These are phyloP conservation scores for Xestia c-nigrum DNA, from an alignment of 2,888 invertebrate species.

Conservation along the genomic window DNA sequence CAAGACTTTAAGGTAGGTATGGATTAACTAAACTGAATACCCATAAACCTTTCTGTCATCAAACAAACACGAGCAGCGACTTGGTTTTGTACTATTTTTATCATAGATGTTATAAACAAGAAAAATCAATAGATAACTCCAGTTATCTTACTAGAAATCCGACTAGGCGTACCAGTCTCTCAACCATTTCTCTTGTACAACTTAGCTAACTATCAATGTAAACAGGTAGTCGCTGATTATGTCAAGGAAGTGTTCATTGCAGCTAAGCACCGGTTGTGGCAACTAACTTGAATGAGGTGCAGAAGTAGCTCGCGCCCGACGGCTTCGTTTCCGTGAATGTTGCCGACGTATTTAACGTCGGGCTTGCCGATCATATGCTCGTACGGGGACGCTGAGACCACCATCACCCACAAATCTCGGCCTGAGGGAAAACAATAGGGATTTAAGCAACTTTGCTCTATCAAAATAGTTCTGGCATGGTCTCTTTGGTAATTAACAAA, in stretches of 20 bases:
- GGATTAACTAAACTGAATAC: background rate
- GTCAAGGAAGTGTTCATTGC: slow-evolving; percentile 48
- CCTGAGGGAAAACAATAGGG: slow-evolving; percentile 86
- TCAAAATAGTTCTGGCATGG: background rate
- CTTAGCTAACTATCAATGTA: slow-evolving; percentile 27
- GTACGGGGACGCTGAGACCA: slow-evolving; percentile 96
- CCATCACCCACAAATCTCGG: slow-evolving; percentile 98
- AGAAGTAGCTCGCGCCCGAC: slow-evolving; percentile 98
- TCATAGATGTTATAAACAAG: background rate
- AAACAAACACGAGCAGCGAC: background rate
- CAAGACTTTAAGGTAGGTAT: too few species aligned
- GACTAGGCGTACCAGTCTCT: slow-evolving; percentile 1
- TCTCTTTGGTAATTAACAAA: too few species aligned
- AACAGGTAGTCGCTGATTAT: slow-evolving; percentile 41
- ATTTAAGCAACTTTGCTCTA: background rate
- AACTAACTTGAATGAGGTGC: slow-evolving; percentile 95
- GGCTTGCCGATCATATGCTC: slow-evolving; percentile 98
- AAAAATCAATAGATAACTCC: background rate
- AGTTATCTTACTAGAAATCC: slow-evolving; percentile 3
- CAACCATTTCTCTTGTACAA: slow-evolving; percentile 22
- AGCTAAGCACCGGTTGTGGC: slow-evolving; percentile 49
- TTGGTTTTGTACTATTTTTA: background rate
- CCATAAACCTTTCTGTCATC: background rate
- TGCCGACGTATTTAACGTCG: slow-evolving; percentile 99
- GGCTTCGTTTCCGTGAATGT: slow-evolving; percentile 99